Evolutionary conservation across 2,797 vertebrate species (phyloP).

Genomic region (Pteropus rufus): DNA sequence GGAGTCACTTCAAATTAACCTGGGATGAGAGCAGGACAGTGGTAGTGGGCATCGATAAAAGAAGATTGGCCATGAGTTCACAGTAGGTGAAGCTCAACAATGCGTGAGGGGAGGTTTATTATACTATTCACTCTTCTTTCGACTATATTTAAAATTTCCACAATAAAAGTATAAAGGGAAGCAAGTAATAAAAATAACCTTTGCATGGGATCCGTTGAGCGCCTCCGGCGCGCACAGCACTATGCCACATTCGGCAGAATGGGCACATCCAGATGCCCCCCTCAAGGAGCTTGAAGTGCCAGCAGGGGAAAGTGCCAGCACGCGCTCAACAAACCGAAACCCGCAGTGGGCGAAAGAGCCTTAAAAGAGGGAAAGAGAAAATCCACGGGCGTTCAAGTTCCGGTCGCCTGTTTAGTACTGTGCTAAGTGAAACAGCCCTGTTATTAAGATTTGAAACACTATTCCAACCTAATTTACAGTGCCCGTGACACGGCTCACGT

Average conservation of each 20-base stretch:
- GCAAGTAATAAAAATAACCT: neutral
- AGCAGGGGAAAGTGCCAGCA: neutral
- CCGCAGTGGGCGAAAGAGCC: too few species aligned
- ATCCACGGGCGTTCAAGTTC: neutral
- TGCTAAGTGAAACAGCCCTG: neutral
- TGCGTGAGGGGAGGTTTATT: neutral
- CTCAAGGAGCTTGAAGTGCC: neutral
- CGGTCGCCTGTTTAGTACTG: neutral
- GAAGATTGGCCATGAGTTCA: neutral
- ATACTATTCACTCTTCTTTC: neutral
- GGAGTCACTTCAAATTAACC: neutral
- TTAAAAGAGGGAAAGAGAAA: neutral
- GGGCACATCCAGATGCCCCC: neutral
- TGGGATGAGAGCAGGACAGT: neutral
- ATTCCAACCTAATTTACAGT: neutral
- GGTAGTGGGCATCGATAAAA: neutral
- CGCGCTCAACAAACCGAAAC: neutral
- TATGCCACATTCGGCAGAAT: fast-evolving
- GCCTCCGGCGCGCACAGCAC: neutral
- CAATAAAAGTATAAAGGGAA: neutral
- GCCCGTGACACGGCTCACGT: neutral
- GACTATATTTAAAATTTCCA: neutral
- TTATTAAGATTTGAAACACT: neutral
- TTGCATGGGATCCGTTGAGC: neutral
- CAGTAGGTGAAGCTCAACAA: neutral